phyloP scores from a whole-genome alignment of 1,140 invertebrate genomes.

The Panagrolaimus sp. region DNA sequence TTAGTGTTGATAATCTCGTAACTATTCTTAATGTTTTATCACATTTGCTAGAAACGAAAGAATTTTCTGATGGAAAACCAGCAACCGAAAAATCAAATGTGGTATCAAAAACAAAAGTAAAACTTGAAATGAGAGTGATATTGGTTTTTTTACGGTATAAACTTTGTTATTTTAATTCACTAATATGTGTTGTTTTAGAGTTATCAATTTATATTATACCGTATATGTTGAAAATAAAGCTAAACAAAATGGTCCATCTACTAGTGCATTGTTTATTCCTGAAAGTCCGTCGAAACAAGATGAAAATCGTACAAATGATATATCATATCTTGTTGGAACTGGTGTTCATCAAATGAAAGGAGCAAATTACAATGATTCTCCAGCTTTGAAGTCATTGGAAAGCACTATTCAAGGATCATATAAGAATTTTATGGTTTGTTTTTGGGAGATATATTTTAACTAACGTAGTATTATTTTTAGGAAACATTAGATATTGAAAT shows the following conservation, averaged over 20 bases:
- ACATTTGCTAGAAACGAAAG: neutral
- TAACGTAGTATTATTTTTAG: too few species aligned
- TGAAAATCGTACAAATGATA: neutral
- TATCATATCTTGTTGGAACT: neutral
- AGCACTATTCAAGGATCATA: neutral
- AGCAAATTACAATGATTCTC: slow-evolving; percentile 6
- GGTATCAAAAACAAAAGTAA: neutral
- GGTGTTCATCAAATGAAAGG: neutral
- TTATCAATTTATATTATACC: slow-evolving; percentile 8
- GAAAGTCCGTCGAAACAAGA: slow-evolving; percentile 3
- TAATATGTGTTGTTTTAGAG: neutral
- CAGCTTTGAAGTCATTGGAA: slow-evolving; percentile 2
- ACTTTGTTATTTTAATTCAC: neutral
- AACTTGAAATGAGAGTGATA: neutral
- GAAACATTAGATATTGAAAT: neutral
- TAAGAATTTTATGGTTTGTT: neutral
- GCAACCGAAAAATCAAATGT: neutral
- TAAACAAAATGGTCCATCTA: neutral
- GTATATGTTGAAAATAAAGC: slow-evolving; percentile 4
- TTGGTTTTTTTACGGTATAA: neutral
- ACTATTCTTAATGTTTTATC: neutral
- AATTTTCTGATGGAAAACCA: neutral
- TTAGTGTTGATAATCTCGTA: neutral
- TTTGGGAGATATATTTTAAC: too few species aligned
- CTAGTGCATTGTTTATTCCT: neutral